Evolutionary conservation across 2,888 invertebrate species (phyloP).

Genomic region (Cryptocephalus moraei): DNA sequence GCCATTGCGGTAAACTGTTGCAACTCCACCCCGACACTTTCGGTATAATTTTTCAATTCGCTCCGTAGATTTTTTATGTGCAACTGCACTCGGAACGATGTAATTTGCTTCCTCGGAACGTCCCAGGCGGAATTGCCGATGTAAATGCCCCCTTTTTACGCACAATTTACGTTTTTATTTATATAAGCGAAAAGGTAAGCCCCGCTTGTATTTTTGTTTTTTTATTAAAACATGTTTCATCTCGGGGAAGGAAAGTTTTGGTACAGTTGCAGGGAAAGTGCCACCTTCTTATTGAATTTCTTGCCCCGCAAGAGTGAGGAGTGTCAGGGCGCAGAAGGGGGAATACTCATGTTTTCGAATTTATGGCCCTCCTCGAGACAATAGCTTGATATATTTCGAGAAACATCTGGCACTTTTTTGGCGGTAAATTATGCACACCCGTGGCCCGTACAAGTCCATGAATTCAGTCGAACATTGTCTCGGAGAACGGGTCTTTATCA

Average conservation of each 20-base stretch:
- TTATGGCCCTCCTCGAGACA: constrained; percentile 30
- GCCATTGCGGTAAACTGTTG: neutral
- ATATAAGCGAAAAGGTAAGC: constrained; percentile 21
- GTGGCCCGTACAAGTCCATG: too few relatives aligned
- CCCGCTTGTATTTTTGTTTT: constrained; percentile 21
- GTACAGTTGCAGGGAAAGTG: too few relatives aligned
- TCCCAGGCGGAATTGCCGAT: constrained; percentile 24
- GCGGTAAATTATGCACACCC: too few relatives aligned
- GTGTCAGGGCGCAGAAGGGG: constrained; percentile 4
- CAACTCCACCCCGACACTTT: neutral
- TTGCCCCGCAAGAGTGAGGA: constrained; percentile 3
- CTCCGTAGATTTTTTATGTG: constrained; percentile 13
- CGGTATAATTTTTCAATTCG: constrained; percentile 25
- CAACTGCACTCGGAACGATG: constrained; percentile 19
- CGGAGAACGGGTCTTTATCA: too few relatives aligned
- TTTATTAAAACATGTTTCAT: constrained; percentile 24
- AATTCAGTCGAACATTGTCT: too few relatives aligned
- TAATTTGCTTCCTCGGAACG: constrained; percentile 21
- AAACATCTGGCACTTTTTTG: constrained; percentile 25
- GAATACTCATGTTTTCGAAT: constrained; percentile 18
- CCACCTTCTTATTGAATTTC: constrained; percentile 2
- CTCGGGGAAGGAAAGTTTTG: constrained; percentile 10
- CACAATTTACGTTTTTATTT: constrained; percentile 33
- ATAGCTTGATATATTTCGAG: constrained; percentile 25
- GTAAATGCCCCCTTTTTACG: constrained; percentile 25